Percentiles rank a stretch among this genome's conserved stretches.
Conservation (phyloP, 2,113 vertebrate genomes). For the Dasyornis broadbenti region DNA sequence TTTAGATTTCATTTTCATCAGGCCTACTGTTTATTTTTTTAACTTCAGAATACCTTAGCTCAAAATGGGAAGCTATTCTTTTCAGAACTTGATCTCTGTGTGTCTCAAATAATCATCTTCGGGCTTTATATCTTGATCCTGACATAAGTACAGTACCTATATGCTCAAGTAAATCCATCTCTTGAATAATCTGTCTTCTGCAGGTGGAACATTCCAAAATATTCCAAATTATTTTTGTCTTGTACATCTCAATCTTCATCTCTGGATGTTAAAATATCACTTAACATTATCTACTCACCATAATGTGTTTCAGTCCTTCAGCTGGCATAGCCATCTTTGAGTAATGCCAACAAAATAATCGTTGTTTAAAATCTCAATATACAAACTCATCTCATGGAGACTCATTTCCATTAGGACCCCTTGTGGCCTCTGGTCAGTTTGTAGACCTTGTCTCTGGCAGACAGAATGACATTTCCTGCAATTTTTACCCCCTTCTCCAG, state of each 20-base stretch:
- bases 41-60: background rate
- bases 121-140: background rate
- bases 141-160: background rate
- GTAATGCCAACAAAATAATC: background rate
- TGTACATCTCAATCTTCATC: background rate
- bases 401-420: background rate
- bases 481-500: background rate
- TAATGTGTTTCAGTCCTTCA: background rate
- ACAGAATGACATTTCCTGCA: background rate
- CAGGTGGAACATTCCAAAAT: background rate
- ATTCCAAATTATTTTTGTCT: background rate
- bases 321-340: background rate
- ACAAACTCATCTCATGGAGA: background rate
- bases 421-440: background rate
- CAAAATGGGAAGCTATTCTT: background rate
- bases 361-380: background rate
- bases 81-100: background rate
- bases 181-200: background rate
- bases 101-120: background rate
- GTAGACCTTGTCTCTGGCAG: background rate
- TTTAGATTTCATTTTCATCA: background rate
- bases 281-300: background rate
- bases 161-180: background rate
- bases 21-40: background rate
- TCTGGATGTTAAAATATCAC: background rate